Base-by-base conservation (phyloP, 1,140 invertebrate genomes). In the Saxidomus purpurata region DNA sequence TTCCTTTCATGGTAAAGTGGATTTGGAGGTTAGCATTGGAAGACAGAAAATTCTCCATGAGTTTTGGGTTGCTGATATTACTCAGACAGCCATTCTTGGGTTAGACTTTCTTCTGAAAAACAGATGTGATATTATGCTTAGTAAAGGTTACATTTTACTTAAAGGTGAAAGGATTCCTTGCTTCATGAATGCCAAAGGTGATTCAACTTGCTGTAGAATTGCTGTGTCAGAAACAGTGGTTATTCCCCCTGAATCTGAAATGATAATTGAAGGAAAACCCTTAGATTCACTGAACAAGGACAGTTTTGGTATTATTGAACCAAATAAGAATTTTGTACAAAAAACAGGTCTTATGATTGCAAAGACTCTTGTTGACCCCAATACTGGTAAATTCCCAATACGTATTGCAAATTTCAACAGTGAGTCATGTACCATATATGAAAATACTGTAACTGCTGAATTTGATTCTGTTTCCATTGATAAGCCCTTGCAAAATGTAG, bases 41-140 rank as follows among this genome's bases (percentile, higher is more conserved):
- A 63, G 40, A 55, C 67, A 61, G 34, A 36, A 61, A 63, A 2
- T 89, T 19, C 49, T 59, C 3, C 81, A 89, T 38, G 49, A 89
- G 19, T 52, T 85, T 52, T 63, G 84, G 28, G n/a, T 89, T 17
- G 52, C 59, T 63, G 34, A 61, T 25, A 52, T 82, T 63, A 40
- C 13, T 19, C 77, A 80, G 6, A 43, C 49, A 36, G 43, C 40
- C 43, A 55, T 85, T n/a, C 15, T 85, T 11, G 83, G 67, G 6
- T 36, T 85, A 49, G 83, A 85, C 76, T 85, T 85, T 69, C 25
- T 85, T n/a, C n/a, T 43, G 31, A 47, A 52, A 77, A 34, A 63
- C 3, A 82, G 40, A 4, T 61, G 79, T 63, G 52, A 82, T 40
- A 61, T 61, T 31, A 40, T 40, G 15, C 25, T 82, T 3, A 82